Evolutionary conservation across 1,140 invertebrate species (phyloP), one percentile per base, ranked within the genome.

Genomic region (Theocolax elegans): DNA sequence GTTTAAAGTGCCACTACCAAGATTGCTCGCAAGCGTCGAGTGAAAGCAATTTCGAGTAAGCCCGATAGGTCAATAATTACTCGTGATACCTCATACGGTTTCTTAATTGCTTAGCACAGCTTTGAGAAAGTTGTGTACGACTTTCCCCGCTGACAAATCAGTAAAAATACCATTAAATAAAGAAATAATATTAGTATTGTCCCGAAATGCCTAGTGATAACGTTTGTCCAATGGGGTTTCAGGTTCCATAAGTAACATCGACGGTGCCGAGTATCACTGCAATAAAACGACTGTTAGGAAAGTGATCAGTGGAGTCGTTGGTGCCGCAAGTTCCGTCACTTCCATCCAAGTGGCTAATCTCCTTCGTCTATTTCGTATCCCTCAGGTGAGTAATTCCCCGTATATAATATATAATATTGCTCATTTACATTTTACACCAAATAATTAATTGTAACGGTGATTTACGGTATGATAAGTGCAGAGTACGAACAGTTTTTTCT

Each of bases 291-390:
- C 92, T 68, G 89, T 94, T 54, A 87, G 92, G 40, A 95, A 96
- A 83, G 93, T 97, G 15, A 97, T 98, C 75, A 95, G 95, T 3
- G 97, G 96, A 0, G 96, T 98, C 6, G 93, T 98, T n/a, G 96
- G 95, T 3, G 97, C 96, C 4, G 94, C 96, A 0, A 97, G 95
- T 49, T 96, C 94, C 76, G 95, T 97, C 42, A 98, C 96, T 13
- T 97, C 95, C 4, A 97, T 98, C 72, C 95, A 97, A 89, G 96
- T 98, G 21, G 96, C 96, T 40, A 98, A 97, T 88, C 89, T 98
- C 53, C 87, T 98, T 44, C 89, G 96, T 46, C 90, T 98, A 7
- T 98, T 98, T 85, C 94, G 93, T 82, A 98, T 98, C 83, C 96
- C 96, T 15, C 96, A 97, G 91, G 96, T 97, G 85, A 85, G 81